Base-by-base conservation (phyloP, 2,797 vertebrate genomes). In the Columba guinea region DNA sequence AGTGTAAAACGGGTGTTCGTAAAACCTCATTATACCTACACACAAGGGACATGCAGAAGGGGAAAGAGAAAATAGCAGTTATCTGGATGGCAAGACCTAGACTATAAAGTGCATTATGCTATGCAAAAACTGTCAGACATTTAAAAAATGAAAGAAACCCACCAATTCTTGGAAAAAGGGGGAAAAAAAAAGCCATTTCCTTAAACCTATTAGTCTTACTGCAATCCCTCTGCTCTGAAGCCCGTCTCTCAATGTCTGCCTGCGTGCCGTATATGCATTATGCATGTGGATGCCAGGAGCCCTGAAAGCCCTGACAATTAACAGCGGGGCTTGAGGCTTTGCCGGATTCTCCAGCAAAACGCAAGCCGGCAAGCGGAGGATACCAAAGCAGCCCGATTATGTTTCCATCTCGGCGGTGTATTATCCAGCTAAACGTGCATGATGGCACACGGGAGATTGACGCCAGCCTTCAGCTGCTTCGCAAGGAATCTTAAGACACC, bases 301-400 rank as follows among this genome's bases (percentile, higher is more conserved):
- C 80, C 68, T 78, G 77, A 84, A 83, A 94, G 88, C 81, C 48
- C 58, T 68, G 90, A 95, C 90, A 93, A 59, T 65, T 63, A 78
- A 64, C 89, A 91, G 93, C 76, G 84, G 73, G 69, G 74, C 84
- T 92, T 35, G 49, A 37, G 76, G 93, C 92, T 91, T 86, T 39
- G 41, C 35, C 5, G 58, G 62, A 65, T 91, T 86, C 92, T 92
- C 23, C 1, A 93, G 88, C 69, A 95, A 81, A 94, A 93, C 0
- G 4, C 80, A 89, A 64, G 90, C 32, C 5, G 0, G 74, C 88
- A 80, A 85, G 62, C 11, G 21, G 49, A 77, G 68, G 93, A 93
- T 52, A 90, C 79, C 89, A 52, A 95, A 95, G 92, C 77, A 89
- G 74, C 49, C 89, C 30, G 83, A 93, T 89, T 69, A 83, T 23